Evolutionary conservation across 2,113 vertebrate genomes (phyloP), one percentile per base, ranked within the genome.

Genomic region (Tautogolabrus adspersus): DNA sequence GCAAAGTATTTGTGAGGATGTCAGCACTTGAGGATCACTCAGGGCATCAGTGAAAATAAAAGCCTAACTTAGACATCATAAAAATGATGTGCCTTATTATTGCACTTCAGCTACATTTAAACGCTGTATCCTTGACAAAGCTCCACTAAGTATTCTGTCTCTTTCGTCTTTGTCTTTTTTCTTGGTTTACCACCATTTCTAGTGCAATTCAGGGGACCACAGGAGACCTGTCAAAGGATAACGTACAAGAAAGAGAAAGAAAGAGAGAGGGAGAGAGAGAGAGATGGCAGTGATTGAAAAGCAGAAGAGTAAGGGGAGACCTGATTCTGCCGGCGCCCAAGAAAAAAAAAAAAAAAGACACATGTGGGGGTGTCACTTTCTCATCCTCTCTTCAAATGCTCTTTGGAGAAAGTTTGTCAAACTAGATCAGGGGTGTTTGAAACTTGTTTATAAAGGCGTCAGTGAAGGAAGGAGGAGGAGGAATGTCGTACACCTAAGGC

Each of bases 381-480:
- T 92, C 89, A 86, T 91, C 87, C 85, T 75, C 67, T 89, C 85
- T 93, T 93, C 91, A 94, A 94, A 93, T 91, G 89, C 80, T 88
- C 88, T 91, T 92, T 93, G 85, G 89, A 94, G 91, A 94, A 95
- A 95, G 92, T 95, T 95, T 95, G 93, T 93, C 91, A 93, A 95
- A 95, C 93, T 94, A 93, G 89, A 93, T 94, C 93, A 94, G 91
- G 88, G 84, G 83, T 56, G 79, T 90, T 89, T 90, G 91, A 94
- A 93, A 94, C 91, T 93, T 91, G 92, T 92, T 93, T 92, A 91
- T 92, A 92, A 91, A 93, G 83, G 87, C 84, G 71, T 85, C 83
- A 59, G 91, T 83, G 89, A 91, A 83, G 65, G 90, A 74, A 85
- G 88, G 85, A 88, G 87, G 88, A 82, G 85, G 87, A 91, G 79